Conservation (phyloP, 2,113 vertebrate genomes). For the Malurus melanocephalus region DNA sequence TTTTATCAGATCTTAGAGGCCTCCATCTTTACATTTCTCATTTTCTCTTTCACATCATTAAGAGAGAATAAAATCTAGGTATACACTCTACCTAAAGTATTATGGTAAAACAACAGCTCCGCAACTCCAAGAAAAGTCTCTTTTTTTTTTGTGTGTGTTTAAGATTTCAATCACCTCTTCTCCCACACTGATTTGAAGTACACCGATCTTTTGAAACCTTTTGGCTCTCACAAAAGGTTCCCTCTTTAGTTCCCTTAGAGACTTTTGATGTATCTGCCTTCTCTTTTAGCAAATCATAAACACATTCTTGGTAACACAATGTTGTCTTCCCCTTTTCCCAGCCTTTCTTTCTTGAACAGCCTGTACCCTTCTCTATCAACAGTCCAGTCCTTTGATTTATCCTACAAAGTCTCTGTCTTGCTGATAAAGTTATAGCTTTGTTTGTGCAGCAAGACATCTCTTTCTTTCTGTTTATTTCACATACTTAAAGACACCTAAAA, state of each 20-base stretch:
- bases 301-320: background rate
- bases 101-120: background rate
- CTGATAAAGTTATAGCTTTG: constrained; percentile 43
- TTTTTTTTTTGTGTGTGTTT: background rate
- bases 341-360: constrained; percentile 21
- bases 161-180: background rate
- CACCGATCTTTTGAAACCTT: background rate
- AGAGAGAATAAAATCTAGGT: background rate
- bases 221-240: too few relatives aligned
- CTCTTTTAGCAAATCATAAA: background rate
- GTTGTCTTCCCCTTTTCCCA: background rate
- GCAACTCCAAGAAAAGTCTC: background rate
- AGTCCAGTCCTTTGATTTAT: constrained; percentile 31
- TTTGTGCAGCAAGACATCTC: constrained; percentile 29
- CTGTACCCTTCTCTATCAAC: constrained; percentile 18
- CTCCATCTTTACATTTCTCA: background rate
- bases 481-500: constrained; percentile 27
- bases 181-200: background rate
- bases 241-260: background rate
- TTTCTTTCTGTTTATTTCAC: constrained; percentile 51
- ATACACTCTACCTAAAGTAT: background rate
- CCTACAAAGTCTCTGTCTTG: background rate
- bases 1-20: background rate
- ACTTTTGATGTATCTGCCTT: background rate
- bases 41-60: background rate